Evolutionary conservation across 2,113 vertebrate genomes (phyloP).

Genomic region (Mola mola): DNA sequence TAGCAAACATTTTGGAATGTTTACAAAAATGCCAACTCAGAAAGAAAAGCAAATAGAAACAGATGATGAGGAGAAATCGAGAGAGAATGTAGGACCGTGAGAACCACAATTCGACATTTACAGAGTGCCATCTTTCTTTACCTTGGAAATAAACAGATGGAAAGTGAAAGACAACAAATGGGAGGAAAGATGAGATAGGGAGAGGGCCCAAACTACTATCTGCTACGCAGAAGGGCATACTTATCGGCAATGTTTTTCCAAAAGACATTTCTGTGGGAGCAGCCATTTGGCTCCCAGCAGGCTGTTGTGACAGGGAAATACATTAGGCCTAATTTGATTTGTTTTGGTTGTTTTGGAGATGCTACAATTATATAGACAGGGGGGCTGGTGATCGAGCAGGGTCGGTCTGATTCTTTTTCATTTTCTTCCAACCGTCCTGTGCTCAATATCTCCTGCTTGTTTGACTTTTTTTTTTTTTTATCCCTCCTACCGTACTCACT

Average conservation of each 20-base stretch:
- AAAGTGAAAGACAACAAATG: conserved; percentile 57
- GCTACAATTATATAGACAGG: conserved; percentile 70
- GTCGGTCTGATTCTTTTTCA: conserved; percentile 23
- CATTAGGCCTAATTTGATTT: conserved; percentile 71
- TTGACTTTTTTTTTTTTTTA: conserved; percentile 6
- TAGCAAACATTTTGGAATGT: too few species aligned
- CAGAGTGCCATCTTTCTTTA: conserved; percentile 32
- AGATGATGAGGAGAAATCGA: conserved; percentile 12
- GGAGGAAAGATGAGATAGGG: conserved; percentile 36
- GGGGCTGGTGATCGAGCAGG: conserved; percentile 47
- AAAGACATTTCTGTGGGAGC: conserved; percentile 65
- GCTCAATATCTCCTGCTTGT: conserved; percentile 9
- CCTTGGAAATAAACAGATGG: conserved; percentile 59
- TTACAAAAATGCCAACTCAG: background rate
- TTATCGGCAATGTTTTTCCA: conserved; percentile 73
- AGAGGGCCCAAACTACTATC: conserved; percentile 52
- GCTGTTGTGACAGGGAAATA: conserved; percentile 69
- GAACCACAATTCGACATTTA: conserved; percentile 29
- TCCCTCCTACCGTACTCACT: too few species aligned
- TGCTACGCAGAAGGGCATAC: conserved; percentile 66
- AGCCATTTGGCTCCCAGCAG: conserved; percentile 72
- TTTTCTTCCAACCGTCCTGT: conserved; percentile 8
- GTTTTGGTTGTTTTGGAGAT: conserved; percentile 71
- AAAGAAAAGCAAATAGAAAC: background rate
- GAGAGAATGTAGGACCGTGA: background rate